Percentiles rank a stretch among this genome's conserved stretches.
Evolutionary conservation across 2,797 vertebrate species (phyloP).

Genomic region (Melanogrammus aeglefinus): DNA sequence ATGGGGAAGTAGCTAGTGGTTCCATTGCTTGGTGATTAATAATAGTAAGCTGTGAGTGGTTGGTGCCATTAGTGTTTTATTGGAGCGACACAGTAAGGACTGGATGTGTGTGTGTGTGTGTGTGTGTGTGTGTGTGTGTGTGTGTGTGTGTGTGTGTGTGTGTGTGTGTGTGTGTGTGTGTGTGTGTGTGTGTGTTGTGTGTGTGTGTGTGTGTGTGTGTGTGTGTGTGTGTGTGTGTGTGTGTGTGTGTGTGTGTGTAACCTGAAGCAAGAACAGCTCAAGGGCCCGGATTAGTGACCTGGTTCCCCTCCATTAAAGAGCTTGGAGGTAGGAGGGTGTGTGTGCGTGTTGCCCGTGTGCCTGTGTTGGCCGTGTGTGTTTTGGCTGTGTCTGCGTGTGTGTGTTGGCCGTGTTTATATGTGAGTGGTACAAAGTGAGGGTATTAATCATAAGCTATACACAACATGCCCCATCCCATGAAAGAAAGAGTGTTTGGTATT

Average conservation of each 20-base stretch:
- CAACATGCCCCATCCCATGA: slow-evolving; percentile 43
- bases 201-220: neutral
- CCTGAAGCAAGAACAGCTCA: slow-evolving; percentile 57
- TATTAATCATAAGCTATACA: slow-evolving; percentile 60
- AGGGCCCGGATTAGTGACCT: slow-evolving; percentile 70
- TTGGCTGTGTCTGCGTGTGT: neutral
- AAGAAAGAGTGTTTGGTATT: slow-evolving; percentile 56
- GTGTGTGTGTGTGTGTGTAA: slow-evolving; percentile 30
- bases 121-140: neutral
- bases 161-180: neutral
- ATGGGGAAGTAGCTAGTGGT: neutral
- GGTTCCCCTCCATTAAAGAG: slow-evolving; percentile 63
- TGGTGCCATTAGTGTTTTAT: neutral
- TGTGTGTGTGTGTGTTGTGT: no score
- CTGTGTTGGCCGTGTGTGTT: neutral
- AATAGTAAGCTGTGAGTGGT: neutral
- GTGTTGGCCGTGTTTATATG: slow-evolving; percentile 7
- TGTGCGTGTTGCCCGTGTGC: neutral
- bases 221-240: no score
- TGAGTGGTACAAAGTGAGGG: slow-evolving; percentile 45
- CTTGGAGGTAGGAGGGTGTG: slow-evolving; percentile 35
- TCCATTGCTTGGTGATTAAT: slow-evolving; percentile 2
- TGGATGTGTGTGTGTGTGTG: neutral
- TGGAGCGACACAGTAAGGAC: neutral
- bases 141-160: neutral